Base-by-base conservation (phyloP, 2,113 vertebrate genomes). In the Haemorhous mexicanus region DNA sequence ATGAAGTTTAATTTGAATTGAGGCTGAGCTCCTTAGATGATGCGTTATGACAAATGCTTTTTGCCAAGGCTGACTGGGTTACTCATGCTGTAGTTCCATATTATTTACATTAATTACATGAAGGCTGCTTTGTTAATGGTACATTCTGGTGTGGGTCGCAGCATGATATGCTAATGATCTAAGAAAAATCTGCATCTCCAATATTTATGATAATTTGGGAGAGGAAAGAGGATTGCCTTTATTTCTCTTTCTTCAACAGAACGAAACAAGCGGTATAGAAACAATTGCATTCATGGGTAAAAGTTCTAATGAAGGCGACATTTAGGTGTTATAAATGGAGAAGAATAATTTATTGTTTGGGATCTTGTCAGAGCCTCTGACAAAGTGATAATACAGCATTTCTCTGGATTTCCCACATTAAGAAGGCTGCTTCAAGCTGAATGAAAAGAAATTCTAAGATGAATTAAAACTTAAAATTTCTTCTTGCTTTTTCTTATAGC, bases 101-200 rank as follows among this genome's bases (percentile, higher is more conserved):
- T 98, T 98, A 98, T 98, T 98, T 98, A 98, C 98, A 98, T 98
- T 98, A 98, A 98, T 98, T 98, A 98, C 98, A 98, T 97, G 98
- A 98, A 98, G 98, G 97, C 97, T 97, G 98, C 98, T 98, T 98
- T 98, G 98, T 98, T 98, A 98, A 98, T 98, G 98, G 98, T 98
- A 98, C 97, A 98, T 97, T 98, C 98, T 98, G 97, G 97, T 98
- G 97, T 97, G 97, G 98, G 97, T 98, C 98, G 85, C 98, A 98
- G 98, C 98, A 97, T 98, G 98, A 98, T 98, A 98, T 98, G 98
- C 98, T 98, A 98, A 98, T 98, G 98, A 98, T 97, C 97, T 97
- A 98, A 98, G 98, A 98, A 98, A 98, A 98, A 98, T 98, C 98
- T 98, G 98, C 97, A 98, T 98, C 98, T 98, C 97, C 97, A 98